Base-by-base conservation (phyloP, 2,888 invertebrate genomes). In the Chloromyia formosa region DNA sequence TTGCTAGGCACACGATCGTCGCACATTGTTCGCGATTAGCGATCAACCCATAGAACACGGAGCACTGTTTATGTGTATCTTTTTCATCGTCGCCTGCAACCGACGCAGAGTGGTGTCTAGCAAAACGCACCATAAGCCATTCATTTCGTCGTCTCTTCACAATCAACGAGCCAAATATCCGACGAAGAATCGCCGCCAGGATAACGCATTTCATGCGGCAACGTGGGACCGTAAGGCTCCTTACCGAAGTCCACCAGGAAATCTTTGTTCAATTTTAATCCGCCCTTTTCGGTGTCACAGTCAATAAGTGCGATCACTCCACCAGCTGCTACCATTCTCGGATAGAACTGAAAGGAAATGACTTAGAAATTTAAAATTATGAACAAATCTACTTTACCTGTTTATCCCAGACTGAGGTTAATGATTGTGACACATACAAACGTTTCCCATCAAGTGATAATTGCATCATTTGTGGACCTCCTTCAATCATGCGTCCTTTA, bases 171-270 rank as follows among this genome's bases (percentile, higher is more conserved):
- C 94, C 95, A 96, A 85, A 98, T 97, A 81, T 98, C 97, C 0
- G 97, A 97, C 2, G 96, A 95, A 82, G 97, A 97, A 84, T 98
- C 97, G 35, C 97, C 97, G n/a, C 97, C 97, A 1, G 97, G 97
- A 84, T 97, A 97, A 81, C 98, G 92, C 90, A 97, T 96, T 87
- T 99, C 98, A 84, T 98, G 98, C 3, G 97, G 96, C 78, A 97
- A 81, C 80, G 92, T 88, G 1, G 97, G 94, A 0, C 98, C 98
- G 81, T 93, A 90, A 10, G 95, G 95, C 81, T 96, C 95, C 35
- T 88, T 86, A 0, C 94, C 95, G 86, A 97, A 98, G 87, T 98
- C 95, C 27, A 98, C 91, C 73, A 96, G 86, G 84, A 98, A 98
- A 80, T 95, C 87, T 74, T 90, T 86, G 84, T 98, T 95, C 76